Evolutionary conservation across 2,113 vertebrate genomes (phyloP).

Genomic region (Micronycteris hirsuta): DNA sequence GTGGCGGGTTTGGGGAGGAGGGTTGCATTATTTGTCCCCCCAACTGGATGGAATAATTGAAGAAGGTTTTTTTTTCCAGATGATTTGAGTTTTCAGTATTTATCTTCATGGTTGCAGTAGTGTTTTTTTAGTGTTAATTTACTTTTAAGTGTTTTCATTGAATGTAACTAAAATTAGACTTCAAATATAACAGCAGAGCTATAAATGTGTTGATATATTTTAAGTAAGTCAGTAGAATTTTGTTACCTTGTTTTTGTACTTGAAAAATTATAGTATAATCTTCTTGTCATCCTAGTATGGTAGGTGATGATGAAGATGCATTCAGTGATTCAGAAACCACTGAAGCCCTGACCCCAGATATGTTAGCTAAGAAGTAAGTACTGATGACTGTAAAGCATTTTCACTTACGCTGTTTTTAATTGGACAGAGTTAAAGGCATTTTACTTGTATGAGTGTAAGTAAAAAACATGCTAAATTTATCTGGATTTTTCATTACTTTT

Average conservation of each 20-base stretch:
- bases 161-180: slow-evolving; percentile 24
- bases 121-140: neutral
- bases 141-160: slow-evolving; percentile 13
- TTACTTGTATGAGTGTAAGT: neutral
- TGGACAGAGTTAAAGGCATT: neutral
- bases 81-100: neutral
- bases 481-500: slow-evolving; percentile 25
- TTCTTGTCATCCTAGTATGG: slow-evolving; percentile 84
- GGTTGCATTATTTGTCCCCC: neutral
- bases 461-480: neutral
- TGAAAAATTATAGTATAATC: slow-evolving; percentile 27
- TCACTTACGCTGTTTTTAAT: neutral
- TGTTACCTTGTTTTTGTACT: slow-evolving; percentile 7
- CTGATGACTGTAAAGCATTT: neutral
- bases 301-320: slow-evolving; percentile 92
- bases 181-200: neutral
- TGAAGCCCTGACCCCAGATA: slow-evolving; percentile 84
- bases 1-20: no score
- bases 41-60: neutral
- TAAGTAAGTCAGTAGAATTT: slow-evolving; percentile 17
- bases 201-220: slow-evolving; percentile 5
- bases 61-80: neutral
- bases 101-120: neutral
- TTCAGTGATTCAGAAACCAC: slow-evolving; percentile 91
- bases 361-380: slow-evolving; percentile 94